Evolutionary conservation across 2,888 invertebrate genomes (phyloP), one percentile per base, ranked within the genome.

Genomic region (Lasioglossum zephyrum): DNA sequence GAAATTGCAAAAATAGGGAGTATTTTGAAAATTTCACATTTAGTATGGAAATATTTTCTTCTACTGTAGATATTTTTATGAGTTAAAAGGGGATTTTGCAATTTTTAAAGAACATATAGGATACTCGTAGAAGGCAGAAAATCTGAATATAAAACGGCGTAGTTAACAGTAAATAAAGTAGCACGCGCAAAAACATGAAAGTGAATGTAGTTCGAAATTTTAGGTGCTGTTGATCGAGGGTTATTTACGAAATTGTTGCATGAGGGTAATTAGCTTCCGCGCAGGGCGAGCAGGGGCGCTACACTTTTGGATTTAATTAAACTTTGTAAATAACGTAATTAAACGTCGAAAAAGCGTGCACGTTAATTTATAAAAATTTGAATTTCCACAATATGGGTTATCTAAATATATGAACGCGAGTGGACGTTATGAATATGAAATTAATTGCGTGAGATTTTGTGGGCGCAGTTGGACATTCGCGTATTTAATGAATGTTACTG

Each of bases 281-380:
- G 9, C 49, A 31, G 4, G 8, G 39, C 8, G 41, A n/a, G 11
- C n/a, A 69, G 39, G 39, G n/a, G 4, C 9, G 22, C 4, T 18
- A 36, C 22, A 36, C 66, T 39, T 39, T n/a, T 4, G 39, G 22
- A 69, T 69, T 69, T 69, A 69, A 69, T 69, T 36, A 69, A 69
- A 69, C 69, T 41, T 69, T n/a, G 69, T 39, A 39, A 69, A 69
- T 69, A 69, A 69, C 69, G 69, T 69, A 41, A 39, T 69, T 41
- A 69, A 41, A 69, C 69, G 69, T 22, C 22, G n/a, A 41, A 69
- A 69, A 69, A 41, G 9, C 53, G n/a, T 69, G 41, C 9, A 9
- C 9, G 5, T 41, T 69, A 69, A n/a, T 69, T 69, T 22, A n/a
- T 9, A 69, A 69, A 69, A 69, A 41, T 39, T 69, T 36, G 4